Conservation (phyloP, 37 sponge, comb jelly and placozoan genomes). For the Halichondria panicea region DNA sequence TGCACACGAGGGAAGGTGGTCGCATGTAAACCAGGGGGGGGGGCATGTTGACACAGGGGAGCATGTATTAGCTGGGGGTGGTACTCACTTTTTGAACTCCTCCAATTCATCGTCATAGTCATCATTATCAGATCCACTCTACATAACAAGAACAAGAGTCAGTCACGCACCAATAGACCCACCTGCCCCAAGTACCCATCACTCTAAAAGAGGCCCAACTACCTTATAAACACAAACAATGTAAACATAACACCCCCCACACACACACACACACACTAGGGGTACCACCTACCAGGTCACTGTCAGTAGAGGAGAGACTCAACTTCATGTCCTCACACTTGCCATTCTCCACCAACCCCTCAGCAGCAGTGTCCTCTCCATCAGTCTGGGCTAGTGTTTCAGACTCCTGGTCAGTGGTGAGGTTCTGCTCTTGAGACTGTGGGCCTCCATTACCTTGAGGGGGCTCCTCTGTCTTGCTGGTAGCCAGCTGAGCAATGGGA, state of each 20-base stretch:
- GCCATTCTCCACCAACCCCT: not conserved
- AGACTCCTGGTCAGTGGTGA: not conserved
- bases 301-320: not conserved
- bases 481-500: too few species aligned
- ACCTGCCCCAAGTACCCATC: too few species aligned
- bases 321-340: not conserved
- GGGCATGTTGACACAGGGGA: not conserved
- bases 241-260: too few species aligned
- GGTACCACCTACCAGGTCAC: not conserved
- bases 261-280: too few species aligned
- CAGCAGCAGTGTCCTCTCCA: too few species aligned
- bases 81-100: constrained; percentile 63
- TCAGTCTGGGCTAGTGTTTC: not conserved
- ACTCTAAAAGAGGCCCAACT: too few species aligned
- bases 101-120: constrained; percentile 64
- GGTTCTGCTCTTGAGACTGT: not conserved
- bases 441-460: not conserved
- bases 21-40: not conserved
- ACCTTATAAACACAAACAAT: too few species aligned
- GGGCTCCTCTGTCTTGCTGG: too few species aligned
- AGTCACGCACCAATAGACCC: too few species aligned
- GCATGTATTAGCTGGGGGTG: not conserved
- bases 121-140: too few species aligned
- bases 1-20: constrained; percentile 3
- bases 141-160: too few species aligned